Conservation (phyloP, 1,140 invertebrate genomes). For the Phortica variegata region DNA sequence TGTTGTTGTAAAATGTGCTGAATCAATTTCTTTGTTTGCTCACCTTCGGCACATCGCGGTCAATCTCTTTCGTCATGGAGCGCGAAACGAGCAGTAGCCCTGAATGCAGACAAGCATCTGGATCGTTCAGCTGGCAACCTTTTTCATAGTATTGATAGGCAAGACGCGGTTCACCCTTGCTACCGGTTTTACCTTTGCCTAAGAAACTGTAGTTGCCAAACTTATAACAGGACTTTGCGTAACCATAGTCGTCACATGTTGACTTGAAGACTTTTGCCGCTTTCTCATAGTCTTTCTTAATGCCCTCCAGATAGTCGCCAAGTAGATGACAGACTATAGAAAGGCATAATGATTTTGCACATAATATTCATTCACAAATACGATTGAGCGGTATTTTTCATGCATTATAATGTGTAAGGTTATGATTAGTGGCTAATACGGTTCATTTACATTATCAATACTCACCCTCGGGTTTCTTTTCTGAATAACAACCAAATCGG, state of each 20-base stretch:
- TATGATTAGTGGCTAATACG: no score
- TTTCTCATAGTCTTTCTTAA: constrained; percentile 76
- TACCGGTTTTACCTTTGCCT: constrained; percentile 63
- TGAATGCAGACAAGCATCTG: constrained; percentile 72
- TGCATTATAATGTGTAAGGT: background rate
- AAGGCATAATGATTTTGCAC: constrained; percentile 5
- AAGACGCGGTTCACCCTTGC: constrained; percentile 59
- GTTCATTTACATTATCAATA: constrained; percentile 1
- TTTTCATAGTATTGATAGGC: constrained; percentile 76
- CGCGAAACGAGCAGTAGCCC: constrained; percentile 68
- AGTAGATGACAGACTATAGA: constrained; percentile 89
- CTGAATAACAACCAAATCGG: constrained; percentile 82
- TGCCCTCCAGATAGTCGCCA: constrained; percentile 81
- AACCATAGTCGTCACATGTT: constrained; percentile 83
- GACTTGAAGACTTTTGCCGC: constrained; percentile 76
- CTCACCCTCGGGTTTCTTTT: constrained; percentile 78
- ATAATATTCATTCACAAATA: background rate
- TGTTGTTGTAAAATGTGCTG: background rate
- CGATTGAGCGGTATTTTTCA: no score
- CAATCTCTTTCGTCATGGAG: constrained; percentile 58
- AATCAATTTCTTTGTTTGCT: background rate
- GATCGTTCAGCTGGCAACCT: constrained; percentile 71
- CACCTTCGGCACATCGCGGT: constrained; percentile 63
- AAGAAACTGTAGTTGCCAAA: constrained; percentile 71
- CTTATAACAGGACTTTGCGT: constrained; percentile 81